Evolutionary conservation across 2,113 vertebrate genomes (phyloP).

Genomic region (Rana temporaria): DNA sequence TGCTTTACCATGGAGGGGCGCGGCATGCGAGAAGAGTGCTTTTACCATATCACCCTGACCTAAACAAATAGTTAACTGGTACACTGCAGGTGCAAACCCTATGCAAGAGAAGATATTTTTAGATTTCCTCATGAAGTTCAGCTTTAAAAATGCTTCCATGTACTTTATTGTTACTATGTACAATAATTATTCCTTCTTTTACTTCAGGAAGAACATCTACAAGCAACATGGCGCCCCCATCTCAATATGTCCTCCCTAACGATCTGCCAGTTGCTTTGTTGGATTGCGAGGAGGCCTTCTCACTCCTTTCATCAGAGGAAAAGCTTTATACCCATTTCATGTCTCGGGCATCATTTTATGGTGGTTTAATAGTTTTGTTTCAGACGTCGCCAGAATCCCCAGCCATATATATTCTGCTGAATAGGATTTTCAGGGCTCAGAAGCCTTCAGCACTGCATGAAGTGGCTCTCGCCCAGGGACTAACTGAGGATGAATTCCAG

Average conservation of each 20-base stretch:
- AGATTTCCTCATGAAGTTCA: no score
- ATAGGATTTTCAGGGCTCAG: slow-evolving; percentile 83
- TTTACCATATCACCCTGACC: no score
- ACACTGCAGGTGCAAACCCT: no score
- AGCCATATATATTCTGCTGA: slow-evolving; percentile 83
- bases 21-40: no score
- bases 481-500: slow-evolving; percentile 86
- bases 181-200: not conserved
- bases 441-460: slow-evolving; percentile 74
- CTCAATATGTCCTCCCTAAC: slow-evolving; percentile 90
- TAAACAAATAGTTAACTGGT: no score
- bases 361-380: slow-evolving; percentile 84
- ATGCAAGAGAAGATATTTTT: no score
- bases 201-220: not conserved
- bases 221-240: slow-evolving; percentile 72
- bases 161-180: no score
- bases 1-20: no score
- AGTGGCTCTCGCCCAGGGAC: slow-evolving; percentile 74
- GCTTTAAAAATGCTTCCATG: no score
- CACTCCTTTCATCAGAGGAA: slow-evolving; percentile 81
- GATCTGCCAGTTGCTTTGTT: slow-evolving; percentile 83
- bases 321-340: slow-evolving; percentile 86
- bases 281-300: slow-evolving; percentile 85
- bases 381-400: slow-evolving; percentile 90
- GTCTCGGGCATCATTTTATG: slow-evolving; percentile 86